Evolutionary conservation across 2,888 invertebrate genomes (phyloP), one percentile per base, ranked within the genome.

Genomic region (Micropterix aruncella): DNA sequence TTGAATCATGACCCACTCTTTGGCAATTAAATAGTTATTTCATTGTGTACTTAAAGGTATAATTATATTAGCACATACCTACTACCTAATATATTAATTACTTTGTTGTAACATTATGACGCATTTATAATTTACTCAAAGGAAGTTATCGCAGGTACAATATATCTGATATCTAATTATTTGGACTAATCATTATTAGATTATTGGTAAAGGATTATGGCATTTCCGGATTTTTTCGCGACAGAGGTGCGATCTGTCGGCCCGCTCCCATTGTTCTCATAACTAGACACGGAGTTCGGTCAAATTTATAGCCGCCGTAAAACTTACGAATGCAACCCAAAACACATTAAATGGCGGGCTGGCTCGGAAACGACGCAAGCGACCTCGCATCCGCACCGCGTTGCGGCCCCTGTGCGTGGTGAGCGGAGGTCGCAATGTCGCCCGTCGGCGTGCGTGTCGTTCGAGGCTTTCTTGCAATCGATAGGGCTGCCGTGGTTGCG

Each of bases 301-400:
- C 57, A 55, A n/a, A 58, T 60, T 58, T 56, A 58, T 56, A 52
- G 49, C 52, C 43, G 52, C 53, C 56, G 52, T 58, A 56, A 59
- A 57, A 48, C 52, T 52, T 54, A 56, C 54, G 52, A 57, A 53
- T 55, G 53, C 54, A 55, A 54, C 54, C 52, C 52, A 51, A 55
- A 56, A 56, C 52, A 54, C 56, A 57, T 57, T 55, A 57, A 57
- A 54, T 12, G 27, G 15, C 19, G 19, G 3, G 9, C 18, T 16
- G n/a, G 44, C 46, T 37, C 17, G 44, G 46, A 54, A 62, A 56
- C 42, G 57, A 46, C 51, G 41, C 52, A 65, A 60, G 57, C 49
- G 53, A 52, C 55, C 36, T 37, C 17, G 27, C 42, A 19, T 45
- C 48, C 49, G 53, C 53, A 51, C 51, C 52, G 46, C 60, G 61